Percentiles rank a stretch among this genome's conserved stretches.
phyloP scores from a whole-genome alignment of 2,113 vertebrate species.

The Toxotes chatareus region DNA sequence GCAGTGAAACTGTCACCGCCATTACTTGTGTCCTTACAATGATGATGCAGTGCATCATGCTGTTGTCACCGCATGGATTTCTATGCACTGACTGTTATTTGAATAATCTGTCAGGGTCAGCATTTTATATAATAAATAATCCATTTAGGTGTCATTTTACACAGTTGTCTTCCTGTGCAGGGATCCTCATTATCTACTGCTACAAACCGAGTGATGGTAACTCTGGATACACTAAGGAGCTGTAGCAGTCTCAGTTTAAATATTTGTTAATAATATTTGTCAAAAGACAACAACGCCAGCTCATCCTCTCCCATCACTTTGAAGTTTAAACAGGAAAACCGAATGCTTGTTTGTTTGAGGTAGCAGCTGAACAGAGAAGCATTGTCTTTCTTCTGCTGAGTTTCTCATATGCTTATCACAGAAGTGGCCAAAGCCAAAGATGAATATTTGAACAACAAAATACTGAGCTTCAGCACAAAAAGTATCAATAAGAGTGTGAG shows the following conservation, averaged over 20 bases:
- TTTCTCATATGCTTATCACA: background rate
- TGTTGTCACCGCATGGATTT: no score
- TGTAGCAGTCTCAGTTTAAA: no score
- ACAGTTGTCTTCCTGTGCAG: no score
- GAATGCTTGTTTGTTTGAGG: slow-evolving; percentile 14
- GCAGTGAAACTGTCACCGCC: no score
- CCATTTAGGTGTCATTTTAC: background rate
- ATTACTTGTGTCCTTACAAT: no score
- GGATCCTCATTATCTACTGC: no score
- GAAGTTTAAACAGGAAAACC: background rate
- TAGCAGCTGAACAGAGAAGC: background rate
- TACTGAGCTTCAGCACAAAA: background rate
- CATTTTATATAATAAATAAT: background rate
- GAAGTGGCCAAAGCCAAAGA: no score
- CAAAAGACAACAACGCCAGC: no score
- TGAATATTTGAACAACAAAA: background rate
- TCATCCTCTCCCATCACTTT: background rate
- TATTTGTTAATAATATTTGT: no score
- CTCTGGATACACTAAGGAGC: background rate
- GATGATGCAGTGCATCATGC: no score
- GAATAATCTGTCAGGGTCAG: background rate
- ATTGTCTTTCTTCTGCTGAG: background rate
- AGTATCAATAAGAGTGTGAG: background rate
- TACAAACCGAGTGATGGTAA: background rate
- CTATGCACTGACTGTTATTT: no score